These are phyloP conservation scores for Lophotis ruficrista DNA, from an alignment of 2,113 vertebrate genomes.

Conservation along the genomic window DNA sequence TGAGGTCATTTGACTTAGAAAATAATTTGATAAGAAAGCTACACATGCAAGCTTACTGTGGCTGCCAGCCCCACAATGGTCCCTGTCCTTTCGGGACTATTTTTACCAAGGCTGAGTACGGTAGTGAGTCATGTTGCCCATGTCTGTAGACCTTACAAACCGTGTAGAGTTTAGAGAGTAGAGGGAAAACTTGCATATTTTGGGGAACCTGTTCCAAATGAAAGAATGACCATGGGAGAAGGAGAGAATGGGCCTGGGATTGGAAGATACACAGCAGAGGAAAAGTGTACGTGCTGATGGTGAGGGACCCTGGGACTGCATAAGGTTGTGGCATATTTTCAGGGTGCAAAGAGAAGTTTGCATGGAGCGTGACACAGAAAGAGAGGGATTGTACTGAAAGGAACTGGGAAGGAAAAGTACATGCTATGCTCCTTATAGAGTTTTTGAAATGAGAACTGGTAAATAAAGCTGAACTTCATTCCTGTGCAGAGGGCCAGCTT, in stretches of 20 bases:
- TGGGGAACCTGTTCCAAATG: not conserved
- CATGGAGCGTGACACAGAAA: not conserved
- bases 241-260: not conserved
- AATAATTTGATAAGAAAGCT: not conserved
- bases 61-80: not conserved
- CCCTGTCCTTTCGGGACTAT: not conserved
- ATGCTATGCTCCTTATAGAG: accelerated
- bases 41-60: not conserved
- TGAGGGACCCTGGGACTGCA: not conserved
- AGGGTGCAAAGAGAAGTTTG: not conserved
- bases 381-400: not conserved
- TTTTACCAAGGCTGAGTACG: not conserved
- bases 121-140: not conserved
- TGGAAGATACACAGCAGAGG: not conserved
- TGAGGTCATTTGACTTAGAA: not conserved
- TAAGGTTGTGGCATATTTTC: not conserved
- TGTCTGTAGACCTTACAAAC: not conserved
- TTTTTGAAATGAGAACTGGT: not conserved
- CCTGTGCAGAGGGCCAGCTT: not conserved
- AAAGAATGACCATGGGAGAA: not conserved
- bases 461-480: not conserved
- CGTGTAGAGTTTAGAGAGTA: not conserved
- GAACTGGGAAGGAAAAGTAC: not conserved
- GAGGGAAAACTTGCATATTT: not conserved
- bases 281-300: not conserved